Evolutionary conservation across 1,140 invertebrate species (phyloP).

Genomic region (Trichonephila inaurata): DNA sequence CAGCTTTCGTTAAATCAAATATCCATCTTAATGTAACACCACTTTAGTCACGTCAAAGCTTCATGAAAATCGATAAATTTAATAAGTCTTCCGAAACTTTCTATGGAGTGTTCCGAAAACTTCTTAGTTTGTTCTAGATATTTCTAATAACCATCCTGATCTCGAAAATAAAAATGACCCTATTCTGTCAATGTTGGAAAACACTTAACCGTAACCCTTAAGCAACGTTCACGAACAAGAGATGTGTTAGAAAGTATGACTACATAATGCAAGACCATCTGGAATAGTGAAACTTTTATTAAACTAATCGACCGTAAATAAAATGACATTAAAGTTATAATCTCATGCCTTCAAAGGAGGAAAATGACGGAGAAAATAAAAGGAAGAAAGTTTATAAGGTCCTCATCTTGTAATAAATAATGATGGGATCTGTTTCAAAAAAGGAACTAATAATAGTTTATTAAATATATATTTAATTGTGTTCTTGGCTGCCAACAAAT

Average conservation of each 20-base stretch:
- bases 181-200: not conserved
- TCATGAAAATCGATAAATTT: not conserved
- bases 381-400: not conserved
- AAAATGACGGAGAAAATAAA: not conserved
- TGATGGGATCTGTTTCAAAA: not conserved
- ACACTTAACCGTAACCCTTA: not conserved
- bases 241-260: slow-evolving; percentile 13
- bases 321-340: slow-evolving; percentile 15
- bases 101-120: not conserved
- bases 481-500: too few species aligned
- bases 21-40: too few species aligned
- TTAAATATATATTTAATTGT: too few species aligned
- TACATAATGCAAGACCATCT: not conserved
- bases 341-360: not conserved
- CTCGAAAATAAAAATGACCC: not conserved
- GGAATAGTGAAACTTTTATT: slow-evolving; percentile 31
- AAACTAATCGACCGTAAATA: slow-evolving; percentile 47
- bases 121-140: not conserved
- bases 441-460: too few species aligned
- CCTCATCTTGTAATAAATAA: not conserved
- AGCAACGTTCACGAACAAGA: not conserved
- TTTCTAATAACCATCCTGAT: not conserved
- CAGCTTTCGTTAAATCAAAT: too few species aligned
- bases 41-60: too few species aligned
- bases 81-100: not conserved